phyloP scores from a whole-genome alignment of 1,140 invertebrate species.

The Philopotamus ludificatus region DNA sequence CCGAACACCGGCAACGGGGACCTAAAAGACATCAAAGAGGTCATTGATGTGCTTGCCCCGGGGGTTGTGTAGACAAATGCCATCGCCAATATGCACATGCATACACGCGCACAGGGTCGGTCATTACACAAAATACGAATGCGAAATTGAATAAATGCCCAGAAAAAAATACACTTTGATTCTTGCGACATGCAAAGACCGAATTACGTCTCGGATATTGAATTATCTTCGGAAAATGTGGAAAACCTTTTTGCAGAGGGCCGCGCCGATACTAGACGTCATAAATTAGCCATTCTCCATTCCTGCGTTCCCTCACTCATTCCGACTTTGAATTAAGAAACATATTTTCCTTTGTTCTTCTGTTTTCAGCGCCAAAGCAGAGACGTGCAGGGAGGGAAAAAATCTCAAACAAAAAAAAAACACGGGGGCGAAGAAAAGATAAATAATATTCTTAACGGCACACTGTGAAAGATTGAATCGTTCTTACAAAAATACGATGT shows the following conservation, averaged over 20 bases:
- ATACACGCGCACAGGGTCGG: no score
- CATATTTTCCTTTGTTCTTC: conserved; percentile 42
- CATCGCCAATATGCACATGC: no score
- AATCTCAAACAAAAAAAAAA: conserved; percentile 29
- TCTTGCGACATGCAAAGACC: conserved; percentile 22
- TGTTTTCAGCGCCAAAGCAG: conserved; percentile 25
- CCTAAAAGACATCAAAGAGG: conserved; percentile 26
- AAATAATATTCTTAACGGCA: no score
- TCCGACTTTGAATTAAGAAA: conserved; percentile 42
- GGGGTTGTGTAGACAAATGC: no score
- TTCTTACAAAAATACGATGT: no score
- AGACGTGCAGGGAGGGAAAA: conserved; percentile 33
- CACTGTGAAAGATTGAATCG: no score
- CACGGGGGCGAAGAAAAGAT: not conserved
- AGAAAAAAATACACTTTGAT: no score
- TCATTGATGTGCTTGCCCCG: conserved; percentile 22
- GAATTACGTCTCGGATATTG: conserved; percentile 16
- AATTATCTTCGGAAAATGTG: conserved; percentile 26
- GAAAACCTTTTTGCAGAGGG: conserved; percentile 34
- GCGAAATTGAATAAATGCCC: no score
- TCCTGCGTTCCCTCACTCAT: conserved; percentile 35
- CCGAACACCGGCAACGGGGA: not conserved
- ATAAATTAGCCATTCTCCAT: conserved; percentile 40
- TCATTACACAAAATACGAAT: no score
- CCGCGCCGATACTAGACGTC: conserved; percentile 33